These are phyloP conservation scores for Macaca fascicularis DNA, from an alignment of 2,113 vertebrate genomes.

Conservation along the genomic window DNA sequence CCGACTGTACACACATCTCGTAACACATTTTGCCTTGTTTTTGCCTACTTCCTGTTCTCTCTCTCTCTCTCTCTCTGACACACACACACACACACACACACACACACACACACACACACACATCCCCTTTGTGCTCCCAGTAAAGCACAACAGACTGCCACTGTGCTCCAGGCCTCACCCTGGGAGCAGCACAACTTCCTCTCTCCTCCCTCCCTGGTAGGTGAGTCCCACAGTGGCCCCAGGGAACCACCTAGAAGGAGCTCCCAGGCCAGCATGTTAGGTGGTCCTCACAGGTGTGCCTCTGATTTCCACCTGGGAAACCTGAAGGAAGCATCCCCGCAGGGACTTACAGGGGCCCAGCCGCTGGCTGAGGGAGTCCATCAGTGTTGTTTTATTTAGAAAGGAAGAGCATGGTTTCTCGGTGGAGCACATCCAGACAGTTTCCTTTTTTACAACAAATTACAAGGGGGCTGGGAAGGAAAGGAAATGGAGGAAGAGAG, in stretches of 20 bases:
- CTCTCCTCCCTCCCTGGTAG: background rate
- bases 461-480: slow-evolving; percentile 51
- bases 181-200: background rate
- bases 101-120: background rate
- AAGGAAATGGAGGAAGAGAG: slow-evolving; percentile 39
- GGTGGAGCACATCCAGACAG: background rate
- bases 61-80: background rate
- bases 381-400: background rate
- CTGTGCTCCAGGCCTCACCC: background rate
- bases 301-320: background rate
- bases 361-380: no score
- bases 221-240: background rate
- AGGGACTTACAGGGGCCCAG: background rate
- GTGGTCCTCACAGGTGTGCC: background rate
- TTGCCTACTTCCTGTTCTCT: background rate
- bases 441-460: slow-evolving; percentile 65
- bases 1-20: background rate
- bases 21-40: background rate
- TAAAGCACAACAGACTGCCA: background rate
- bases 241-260: background rate
- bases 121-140: background rate
- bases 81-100: background rate
- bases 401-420: background rate
- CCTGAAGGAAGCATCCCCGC: background rate
- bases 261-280: background rate